These are phyloP conservation scores for Baryphthengus martii DNA, from an alignment of 2,113 vertebrate species.

Conservation along the genomic window DNA sequence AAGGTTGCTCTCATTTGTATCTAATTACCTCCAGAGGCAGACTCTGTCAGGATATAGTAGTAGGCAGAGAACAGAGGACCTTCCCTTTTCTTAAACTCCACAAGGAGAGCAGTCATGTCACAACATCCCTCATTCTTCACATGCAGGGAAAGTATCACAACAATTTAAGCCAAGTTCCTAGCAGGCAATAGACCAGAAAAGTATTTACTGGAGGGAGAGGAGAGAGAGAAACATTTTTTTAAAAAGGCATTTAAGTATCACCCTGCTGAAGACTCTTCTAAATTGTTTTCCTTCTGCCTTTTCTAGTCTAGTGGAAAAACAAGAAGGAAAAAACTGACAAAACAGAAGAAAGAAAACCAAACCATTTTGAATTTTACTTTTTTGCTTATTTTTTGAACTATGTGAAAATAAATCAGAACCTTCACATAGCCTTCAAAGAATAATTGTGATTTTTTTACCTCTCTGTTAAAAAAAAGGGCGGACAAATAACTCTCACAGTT, in stretches of 20 bases:
- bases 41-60: neutral
- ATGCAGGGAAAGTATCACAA: neutral
- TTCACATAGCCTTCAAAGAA: neutral
- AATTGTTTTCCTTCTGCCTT: neutral
- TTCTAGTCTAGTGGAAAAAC: neutral
- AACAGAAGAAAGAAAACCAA: neutral
- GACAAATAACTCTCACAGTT: neutral
- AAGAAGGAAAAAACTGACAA: neutral
- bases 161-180: neutral
- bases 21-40: neutral
- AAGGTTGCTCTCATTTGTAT: neutral
- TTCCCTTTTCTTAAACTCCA: neutral
- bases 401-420: neutral
- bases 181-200: neutral
- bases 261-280: neutral
- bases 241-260: neutral
- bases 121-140: neutral
- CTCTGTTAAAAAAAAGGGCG: neutral
- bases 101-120: neutral
- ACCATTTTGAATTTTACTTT: neutral
- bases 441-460: neutral
- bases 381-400: neutral
- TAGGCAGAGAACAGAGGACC: neutral
- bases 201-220: neutral
- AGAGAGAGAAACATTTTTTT: neutral